These are phyloP conservation scores for Elymnias hypermnestra DNA, from an alignment of 1,140 invertebrate species.

Conservation along the genomic window DNA sequence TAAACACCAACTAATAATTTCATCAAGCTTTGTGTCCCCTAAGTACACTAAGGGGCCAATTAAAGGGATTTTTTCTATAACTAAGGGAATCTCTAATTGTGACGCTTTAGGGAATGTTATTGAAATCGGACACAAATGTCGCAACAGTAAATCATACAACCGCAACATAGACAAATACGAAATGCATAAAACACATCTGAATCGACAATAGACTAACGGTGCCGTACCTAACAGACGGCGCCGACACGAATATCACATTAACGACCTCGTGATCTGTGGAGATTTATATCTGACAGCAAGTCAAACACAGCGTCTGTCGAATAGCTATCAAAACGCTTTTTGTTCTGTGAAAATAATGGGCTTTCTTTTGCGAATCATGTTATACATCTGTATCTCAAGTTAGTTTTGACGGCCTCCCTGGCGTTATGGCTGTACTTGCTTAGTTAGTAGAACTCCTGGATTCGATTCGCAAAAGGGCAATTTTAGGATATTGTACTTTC, in stretches of 20 bases:
- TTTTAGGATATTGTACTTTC: too few species aligned
- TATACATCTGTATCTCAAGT: neutral
- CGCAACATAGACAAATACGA: slow-evolving; percentile 55
- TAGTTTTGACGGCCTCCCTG: too few species aligned
- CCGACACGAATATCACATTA: slow-evolving; percentile 73
- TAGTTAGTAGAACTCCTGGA: too few species aligned
- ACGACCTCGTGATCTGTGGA: slow-evolving; percentile 64
- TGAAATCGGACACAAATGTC: neutral
- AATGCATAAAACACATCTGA: slow-evolving; percentile 43
- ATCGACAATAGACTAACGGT: slow-evolving; percentile 68
- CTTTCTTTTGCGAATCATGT: slow-evolving; percentile 4
- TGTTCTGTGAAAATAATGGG: slow-evolving; percentile 12
- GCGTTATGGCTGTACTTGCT: too few species aligned
- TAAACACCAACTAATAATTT: too few species aligned
- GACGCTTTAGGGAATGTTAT: too few species aligned
- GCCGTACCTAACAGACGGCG: slow-evolving; percentile 43
- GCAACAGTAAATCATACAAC: slow-evolving; percentile 16
- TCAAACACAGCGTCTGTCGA: slow-evolving; percentile 24
- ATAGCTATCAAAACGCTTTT: slow-evolving; percentile 17
- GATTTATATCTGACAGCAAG: slow-evolving; percentile 63
- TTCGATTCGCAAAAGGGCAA: too few species aligned
- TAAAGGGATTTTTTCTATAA: too few species aligned
- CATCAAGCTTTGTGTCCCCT: too few species aligned
- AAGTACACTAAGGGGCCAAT: too few species aligned
- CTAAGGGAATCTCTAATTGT: too few species aligned